Conservation (phyloP, 2,113 vertebrate species). For the Cyanoramphus novaezelandiae region DNA sequence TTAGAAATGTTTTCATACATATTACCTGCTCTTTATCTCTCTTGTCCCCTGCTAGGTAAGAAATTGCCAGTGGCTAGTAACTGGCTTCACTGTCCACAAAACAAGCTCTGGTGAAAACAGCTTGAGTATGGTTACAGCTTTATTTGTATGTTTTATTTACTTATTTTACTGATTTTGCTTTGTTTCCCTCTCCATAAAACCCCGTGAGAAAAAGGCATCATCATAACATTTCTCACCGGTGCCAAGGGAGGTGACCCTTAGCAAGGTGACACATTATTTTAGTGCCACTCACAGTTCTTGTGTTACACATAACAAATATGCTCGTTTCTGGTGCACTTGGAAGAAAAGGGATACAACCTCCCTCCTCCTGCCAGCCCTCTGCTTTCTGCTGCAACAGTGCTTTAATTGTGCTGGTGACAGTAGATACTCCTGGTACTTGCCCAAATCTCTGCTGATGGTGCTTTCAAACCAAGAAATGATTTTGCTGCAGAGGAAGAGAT, state of each 20-base stretch:
- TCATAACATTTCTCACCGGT: not conserved
- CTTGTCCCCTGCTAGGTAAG: not conserved
- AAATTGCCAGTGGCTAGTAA: not conserved
- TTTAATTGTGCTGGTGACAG: slow-evolving; percentile 26
- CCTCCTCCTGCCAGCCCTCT: not conserved
- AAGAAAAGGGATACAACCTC: slow-evolving; percentile 10
- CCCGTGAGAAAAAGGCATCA: not conserved
- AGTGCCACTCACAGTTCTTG: slow-evolving; percentile 9
- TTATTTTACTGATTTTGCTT: not conserved
- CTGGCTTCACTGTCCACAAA: not conserved
- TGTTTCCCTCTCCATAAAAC: not conserved
- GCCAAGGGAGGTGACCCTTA: not conserved
- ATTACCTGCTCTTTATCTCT: not conserved
- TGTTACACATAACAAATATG: not conserved
- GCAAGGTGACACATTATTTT: not conserved
- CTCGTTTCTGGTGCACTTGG: not conserved
- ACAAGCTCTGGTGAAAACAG: not conserved
- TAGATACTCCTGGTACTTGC: slow-evolving; percentile 9
- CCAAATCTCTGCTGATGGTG: not conserved
- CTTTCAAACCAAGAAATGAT: not conserved
- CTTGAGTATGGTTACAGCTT: not conserved
- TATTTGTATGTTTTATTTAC: not conserved
- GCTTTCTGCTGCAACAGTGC: not conserved
- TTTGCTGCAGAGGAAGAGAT: not conserved
- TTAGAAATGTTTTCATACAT: not conserved